Percentiles rank a stretch among this genome's conserved stretches.
These are phyloP conservation scores for Apeltes quadracus DNA, from an alignment of 2,113 vertebrate species.

Conservation along the genomic window DNA sequence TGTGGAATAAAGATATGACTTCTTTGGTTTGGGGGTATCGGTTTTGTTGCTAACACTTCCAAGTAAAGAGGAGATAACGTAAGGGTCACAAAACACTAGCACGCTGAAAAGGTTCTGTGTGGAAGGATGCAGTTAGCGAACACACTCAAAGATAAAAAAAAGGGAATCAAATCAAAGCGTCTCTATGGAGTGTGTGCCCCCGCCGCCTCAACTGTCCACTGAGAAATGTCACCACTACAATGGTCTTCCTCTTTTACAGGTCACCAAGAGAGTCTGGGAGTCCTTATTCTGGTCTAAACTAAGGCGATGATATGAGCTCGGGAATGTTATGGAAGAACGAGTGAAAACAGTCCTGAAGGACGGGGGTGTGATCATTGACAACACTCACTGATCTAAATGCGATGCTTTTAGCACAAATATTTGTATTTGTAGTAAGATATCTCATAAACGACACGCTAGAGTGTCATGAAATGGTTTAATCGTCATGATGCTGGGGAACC, in stretches of 20 bases:
- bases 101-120: background rate
- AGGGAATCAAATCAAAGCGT: constrained; percentile 43
- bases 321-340: constrained; percentile 49
- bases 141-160: constrained; percentile 41
- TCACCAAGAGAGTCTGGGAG: constrained; percentile 56
- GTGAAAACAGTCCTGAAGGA: constrained; percentile 18
- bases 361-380: constrained; percentile 12
- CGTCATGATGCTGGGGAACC: background rate
- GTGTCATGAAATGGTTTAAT: background rate
- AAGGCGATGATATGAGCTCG: constrained; percentile 50
- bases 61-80: background rate
- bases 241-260: constrained; percentile 61
- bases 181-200: constrained; percentile 47
- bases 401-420: background rate
- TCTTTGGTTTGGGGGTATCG: background rate
- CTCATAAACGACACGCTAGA: background rate
- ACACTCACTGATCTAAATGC: background rate
- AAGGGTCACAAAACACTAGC: background rate
- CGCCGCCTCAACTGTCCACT: constrained; percentile 57
- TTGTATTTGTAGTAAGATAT: background rate
- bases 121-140: constrained; percentile 31
- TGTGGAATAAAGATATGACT: background rate
- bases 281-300: constrained; percentile 68
- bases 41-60: background rate
- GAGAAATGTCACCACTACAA: constrained; percentile 71